phyloP scores from a whole-genome alignment of 2,888 invertebrate species.

The Perizoma affinitatum region DNA sequence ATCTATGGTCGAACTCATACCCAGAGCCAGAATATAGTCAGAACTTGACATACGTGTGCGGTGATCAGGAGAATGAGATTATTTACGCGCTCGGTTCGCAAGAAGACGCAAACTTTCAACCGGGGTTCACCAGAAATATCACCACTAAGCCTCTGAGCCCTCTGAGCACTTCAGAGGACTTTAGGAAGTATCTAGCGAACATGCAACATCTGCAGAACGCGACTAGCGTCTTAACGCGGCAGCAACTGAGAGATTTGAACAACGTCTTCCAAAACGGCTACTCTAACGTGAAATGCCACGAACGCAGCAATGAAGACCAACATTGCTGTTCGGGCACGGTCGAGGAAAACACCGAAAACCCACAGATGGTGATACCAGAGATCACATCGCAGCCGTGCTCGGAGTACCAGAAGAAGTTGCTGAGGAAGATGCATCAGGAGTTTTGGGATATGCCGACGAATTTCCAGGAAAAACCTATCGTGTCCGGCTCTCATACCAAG shows the following conservation, averaged over 20 bases:
- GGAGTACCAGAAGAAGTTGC: conserved; percentile 85
- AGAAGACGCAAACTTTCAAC: conserved; percentile 65
- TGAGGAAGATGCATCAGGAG: conserved; percentile 89
- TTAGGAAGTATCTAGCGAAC: conserved; percentile 88
- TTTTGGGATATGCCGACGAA: conserved; percentile 98
- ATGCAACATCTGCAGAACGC: conserved; percentile 89
- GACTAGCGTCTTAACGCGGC: conserved; percentile 85
- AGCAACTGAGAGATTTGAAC: conserved; percentile 84
- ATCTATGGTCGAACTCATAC: conserved; percentile 78
- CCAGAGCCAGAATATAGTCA: conserved; percentile 68
- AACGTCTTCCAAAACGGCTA: conserved; percentile 84
- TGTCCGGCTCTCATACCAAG: conserved; percentile 94
- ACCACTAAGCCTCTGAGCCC: conserved; percentile 87
- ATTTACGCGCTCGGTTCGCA: conserved; percentile 77
- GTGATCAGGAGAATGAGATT: conserved; percentile 79
- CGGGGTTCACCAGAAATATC: conserved; percentile 79
- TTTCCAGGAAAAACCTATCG: conserved; percentile 94
- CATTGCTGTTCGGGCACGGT: conserved; percentile 68
- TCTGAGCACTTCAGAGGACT: conserved; percentile 87
- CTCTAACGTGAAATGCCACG: conserved; percentile 71
- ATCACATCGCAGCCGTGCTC: conserved; percentile 76
- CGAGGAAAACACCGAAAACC: conserved; percentile 62
- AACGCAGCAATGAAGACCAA: conserved; percentile 53
- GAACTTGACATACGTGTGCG: conserved; percentile 73
- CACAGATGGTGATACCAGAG: conserved; percentile 70